Percentiles rank a stretch among this genome's conserved stretches.
Evolutionary conservation across 2,113 vertebrate species (phyloP).

Genomic region (Albula goreensis): DNA sequence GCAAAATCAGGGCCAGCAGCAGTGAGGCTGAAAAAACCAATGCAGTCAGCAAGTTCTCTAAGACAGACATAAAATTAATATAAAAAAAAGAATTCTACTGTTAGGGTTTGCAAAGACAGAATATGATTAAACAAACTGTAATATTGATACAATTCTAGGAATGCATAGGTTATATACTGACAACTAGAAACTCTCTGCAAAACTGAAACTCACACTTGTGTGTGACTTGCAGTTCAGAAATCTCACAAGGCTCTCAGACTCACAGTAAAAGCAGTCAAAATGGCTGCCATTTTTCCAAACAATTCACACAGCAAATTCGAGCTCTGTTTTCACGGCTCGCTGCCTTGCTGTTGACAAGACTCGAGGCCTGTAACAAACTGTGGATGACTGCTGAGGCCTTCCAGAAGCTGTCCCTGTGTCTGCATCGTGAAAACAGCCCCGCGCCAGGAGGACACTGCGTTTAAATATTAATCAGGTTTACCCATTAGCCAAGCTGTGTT

Average conservation of each 20-base stretch:
- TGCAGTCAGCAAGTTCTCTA: background rate
- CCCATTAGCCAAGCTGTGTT: slow-evolving; percentile 24
- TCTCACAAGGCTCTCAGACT: background rate
- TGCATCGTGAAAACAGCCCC: slow-evolving; percentile 44
- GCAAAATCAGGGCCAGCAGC: too few species aligned
- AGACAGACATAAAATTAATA: background rate
- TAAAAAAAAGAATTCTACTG: background rate
- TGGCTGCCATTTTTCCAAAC: background rate
- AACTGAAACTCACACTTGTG: too few species aligned
- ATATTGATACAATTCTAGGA: too few species aligned
- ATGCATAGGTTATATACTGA: too few species aligned
- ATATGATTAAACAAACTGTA: too few species aligned
- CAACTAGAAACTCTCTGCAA: too few species aligned
- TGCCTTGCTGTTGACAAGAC: slow-evolving; percentile 66
- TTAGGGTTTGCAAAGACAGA: too few species aligned
- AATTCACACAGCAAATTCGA: background rate
- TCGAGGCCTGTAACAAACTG: slow-evolving; percentile 61
- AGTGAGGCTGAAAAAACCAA: background rate
- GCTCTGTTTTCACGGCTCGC: slow-evolving; percentile 63
- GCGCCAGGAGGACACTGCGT: slow-evolving; percentile 43
- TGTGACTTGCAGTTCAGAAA: background rate
- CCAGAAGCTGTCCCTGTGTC: slow-evolving; percentile 40
- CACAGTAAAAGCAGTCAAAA: background rate
- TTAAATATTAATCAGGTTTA: slow-evolving; percentile 53
- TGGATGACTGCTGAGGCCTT: slow-evolving; percentile 55